Evolutionary conservation across 2,888 invertebrate genomes (phyloP), one percentile per base, ranked within the genome.

Genomic region (Pristionchus fissidentatus): DNA sequence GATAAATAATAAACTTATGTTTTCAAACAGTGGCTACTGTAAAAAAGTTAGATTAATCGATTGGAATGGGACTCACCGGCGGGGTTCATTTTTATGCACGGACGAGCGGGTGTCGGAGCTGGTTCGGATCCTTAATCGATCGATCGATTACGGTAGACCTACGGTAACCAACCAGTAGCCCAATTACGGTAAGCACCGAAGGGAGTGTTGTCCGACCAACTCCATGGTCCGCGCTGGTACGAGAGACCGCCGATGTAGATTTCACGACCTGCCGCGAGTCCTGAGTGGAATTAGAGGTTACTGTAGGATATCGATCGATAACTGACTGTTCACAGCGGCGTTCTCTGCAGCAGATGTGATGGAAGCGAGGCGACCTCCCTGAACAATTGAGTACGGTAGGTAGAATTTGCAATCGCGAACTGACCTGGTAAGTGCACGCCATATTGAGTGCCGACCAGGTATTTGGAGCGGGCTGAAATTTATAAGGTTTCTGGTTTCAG

Each of bases 71-170:
- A 13, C 8, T 57, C 29, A 70, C 70, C 75, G 29, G 75, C 26
- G 32, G 75, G 46, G 49, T 77, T 77, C 75, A 77, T 77, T 49
- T 77, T 77, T 46, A 77, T 77, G 49, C 75, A 77, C 2, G 75
- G 49, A 3, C 49, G 46, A 22, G 75, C 75, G 49, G 75, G 49
- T 32, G 75, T 77, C 8, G 75, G 75, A 7, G 75, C 49, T 0
- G 75, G 75, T 26, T 77, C 75, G 49, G 75, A 49, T 49, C 75
- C 75, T 77, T 10, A 75, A 46, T 13, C 0, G 13, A 46, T 46
- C 15, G 35, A 49, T 46, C n/a, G n/a, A n/a, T n/a, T n/a, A n/a
- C n/a, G n/a, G n/a, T n/a, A n/a, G n/a, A n/a, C n/a, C n/a, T n/a
- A n/a, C 29, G 19, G 29, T 29, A 15, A 46, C 46, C 19, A 7